Conservation (phyloP, 2,797 vertebrate genomes). For the Helicolenus hilgendorfi region DNA sequence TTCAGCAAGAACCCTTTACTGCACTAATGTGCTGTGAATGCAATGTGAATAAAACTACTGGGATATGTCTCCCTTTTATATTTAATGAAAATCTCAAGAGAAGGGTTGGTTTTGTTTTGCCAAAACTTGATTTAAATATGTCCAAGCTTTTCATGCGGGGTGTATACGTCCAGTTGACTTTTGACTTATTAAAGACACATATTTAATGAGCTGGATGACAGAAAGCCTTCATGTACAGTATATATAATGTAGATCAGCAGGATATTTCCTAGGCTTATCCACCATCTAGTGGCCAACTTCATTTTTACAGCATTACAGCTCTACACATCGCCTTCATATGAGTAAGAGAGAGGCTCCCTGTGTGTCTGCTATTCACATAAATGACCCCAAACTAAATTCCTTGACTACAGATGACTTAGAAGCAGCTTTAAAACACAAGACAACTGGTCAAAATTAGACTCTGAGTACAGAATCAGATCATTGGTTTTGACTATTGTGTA, state of each 20-base stretch:
- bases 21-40: not conserved
- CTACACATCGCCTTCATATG: not conserved
- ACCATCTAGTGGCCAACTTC: conserved; percentile 68
- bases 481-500: not conserved
- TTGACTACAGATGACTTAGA: not conserved
- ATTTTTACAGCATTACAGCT: not conserved
- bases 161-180: not conserved
- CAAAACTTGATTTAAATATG: not conserved
- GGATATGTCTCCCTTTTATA: not conserved
- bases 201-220: not conserved
- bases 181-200: not conserved
- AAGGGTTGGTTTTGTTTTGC: too few relatives aligned
- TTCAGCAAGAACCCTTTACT: not conserved
- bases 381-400: not conserved
- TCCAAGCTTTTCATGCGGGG: not conserved
- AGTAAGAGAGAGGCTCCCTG: not conserved
- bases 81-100: not conserved
- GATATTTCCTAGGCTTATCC: conserved; percentile 2
- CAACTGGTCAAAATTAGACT: not conserved
- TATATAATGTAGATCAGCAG: not conserved
- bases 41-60: not conserved
- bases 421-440: not conserved
- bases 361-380: not conserved
- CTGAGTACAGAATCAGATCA: not conserved
- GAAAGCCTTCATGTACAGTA: not conserved